Percentiles rank a stretch among this genome's conserved stretches.
Evolutionary conservation across 2,113 vertebrate genomes (phyloP).

Genomic region (Chlamydotis undulata): DNA sequence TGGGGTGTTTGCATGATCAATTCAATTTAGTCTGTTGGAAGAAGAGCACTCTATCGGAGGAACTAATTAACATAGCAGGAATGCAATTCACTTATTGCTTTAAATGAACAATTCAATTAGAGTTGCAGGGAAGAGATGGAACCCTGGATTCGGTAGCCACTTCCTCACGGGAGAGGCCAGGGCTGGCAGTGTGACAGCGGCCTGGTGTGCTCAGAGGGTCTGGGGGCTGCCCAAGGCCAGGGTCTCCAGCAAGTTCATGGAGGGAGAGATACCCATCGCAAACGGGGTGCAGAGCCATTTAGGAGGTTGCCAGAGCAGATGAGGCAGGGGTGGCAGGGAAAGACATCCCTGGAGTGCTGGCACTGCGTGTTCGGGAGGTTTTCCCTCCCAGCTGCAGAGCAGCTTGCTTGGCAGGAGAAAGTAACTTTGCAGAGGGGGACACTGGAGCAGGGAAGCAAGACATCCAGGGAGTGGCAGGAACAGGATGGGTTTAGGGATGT

Average conservation of each 20-base stretch:
- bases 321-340: rapidly evolving
- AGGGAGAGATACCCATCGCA: background rate
- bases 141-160: background rate
- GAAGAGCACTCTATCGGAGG: background rate
- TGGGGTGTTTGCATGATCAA: background rate
- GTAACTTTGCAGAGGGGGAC: background rate
- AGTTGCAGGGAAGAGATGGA: background rate
- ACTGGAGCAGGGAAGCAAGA: background rate
- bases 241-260: background rate
- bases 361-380: background rate
- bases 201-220: background rate
- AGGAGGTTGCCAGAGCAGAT: rapidly evolving
- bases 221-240: background rate
- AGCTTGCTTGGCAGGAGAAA: background rate
- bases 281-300: background rate
- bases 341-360: background rate
- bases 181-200: rapidly evolving
- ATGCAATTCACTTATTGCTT: background rate
- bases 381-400: background rate
- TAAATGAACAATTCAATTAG: background rate
- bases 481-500: rapidly evolving
- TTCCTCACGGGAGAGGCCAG: background rate
- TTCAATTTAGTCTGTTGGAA: background rate
- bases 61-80: conserved; percentile 3
- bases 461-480: background rate